Evolutionary conservation across 2,113 vertebrate genomes (phyloP), one percentile per base, ranked within the genome.

Genomic region (Corydoras sp.): DNA sequence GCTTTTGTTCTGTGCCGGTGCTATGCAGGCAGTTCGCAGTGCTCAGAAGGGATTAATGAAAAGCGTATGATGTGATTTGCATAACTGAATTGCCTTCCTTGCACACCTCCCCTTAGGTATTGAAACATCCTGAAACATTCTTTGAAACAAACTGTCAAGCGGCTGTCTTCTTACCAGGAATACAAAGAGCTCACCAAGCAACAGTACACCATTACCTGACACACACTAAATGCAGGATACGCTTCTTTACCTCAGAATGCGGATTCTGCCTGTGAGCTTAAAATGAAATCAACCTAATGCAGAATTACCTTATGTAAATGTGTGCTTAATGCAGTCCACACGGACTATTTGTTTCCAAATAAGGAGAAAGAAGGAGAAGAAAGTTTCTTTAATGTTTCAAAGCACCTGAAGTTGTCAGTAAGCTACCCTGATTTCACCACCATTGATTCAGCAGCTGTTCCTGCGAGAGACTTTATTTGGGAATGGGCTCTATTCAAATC

Each of bases 121-220:
- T 73, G 74, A 79, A 84, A 82, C 63, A 65, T 85, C 88, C 69
- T 72, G 72, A 80, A 85, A 82, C 58, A 64, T 83, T 88, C 85
- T 89, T 89, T 89, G 84, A 88, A 87, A 87, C 81, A 77, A 81
- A 84, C 86, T 88, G 88, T 89, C 88, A 89, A 85, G 85, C 80
- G 83, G 81, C 83, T 86, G 82, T 85, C 82, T 85, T 85, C 81
- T 81, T 83, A 86, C 75, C 76, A 78, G 78, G 85, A 82, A 83
- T 82, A 85, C 84, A 87, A 83, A 86, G 84, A 85, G 81, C 83
- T 86, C 81, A 81, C 70, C 69, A 51, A 75, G 73, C 66, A 63
- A 69, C 58, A 68, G 35, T 63, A 76, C 50, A 10, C 53, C 49
- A 53, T 32, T 56, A 43, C 61, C 63, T 81, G 80, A 79, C 73